A percentile compares a stretch with the other conserved stretches of the same genome.
phyloP scores from a whole-genome alignment of 2,113 vertebrate genomes.

The Anthoscopus minutus region DNA sequence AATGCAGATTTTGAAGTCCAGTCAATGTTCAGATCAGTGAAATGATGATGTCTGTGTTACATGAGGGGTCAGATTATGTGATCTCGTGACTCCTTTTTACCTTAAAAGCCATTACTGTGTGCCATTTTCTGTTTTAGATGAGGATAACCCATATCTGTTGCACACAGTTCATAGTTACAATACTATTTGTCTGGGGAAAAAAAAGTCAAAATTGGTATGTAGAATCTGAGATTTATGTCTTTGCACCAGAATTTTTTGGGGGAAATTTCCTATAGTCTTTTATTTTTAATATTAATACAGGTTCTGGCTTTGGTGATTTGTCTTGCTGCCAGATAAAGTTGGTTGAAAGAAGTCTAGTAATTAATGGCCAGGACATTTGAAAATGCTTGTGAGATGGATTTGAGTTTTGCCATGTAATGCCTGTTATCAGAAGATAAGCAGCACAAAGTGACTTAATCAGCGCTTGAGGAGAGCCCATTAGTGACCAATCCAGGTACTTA shows the following conservation, averaged over 20 bases:
- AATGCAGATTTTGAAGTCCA: neutral
- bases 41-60: neutral
- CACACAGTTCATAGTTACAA: neutral
- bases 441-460: neutral
- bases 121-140: neutral
- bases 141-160: neutral
- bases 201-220: neutral
- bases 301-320: neutral
- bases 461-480: neutral
- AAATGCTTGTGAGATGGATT: neutral
- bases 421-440: slow-evolving; percentile 17
- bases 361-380: neutral
- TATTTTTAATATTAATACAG: neutral
- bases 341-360: neutral
- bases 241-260: neutral
- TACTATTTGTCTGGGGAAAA: neutral
- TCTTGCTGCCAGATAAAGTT: slow-evolving; percentile 2
- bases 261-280: slow-evolving; percentile 12
- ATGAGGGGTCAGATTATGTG: neutral
- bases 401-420: neutral
- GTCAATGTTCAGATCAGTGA: neutral
- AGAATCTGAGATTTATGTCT: neutral
- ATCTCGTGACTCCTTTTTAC: neutral
- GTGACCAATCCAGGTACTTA: neutral
- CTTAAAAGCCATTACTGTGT: neutral